Conservation (phyloP, 2,113 vertebrate species). For the Burhinus bistriatus region DNA sequence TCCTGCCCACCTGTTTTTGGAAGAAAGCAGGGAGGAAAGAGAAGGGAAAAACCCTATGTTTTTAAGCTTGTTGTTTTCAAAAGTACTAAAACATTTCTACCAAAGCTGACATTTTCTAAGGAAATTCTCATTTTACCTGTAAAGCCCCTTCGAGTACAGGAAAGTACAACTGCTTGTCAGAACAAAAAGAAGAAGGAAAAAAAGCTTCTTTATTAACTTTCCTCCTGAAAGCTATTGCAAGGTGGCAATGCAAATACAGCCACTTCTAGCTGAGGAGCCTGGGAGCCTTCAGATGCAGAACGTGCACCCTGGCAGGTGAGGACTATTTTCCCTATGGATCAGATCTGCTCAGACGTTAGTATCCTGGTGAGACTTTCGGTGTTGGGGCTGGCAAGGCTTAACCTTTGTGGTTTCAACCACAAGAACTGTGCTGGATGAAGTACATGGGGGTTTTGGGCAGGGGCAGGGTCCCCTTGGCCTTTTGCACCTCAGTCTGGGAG, state of each 20-base stretch:
- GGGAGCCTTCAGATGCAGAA: background rate
- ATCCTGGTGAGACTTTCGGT: background rate
- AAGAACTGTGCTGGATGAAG: background rate
- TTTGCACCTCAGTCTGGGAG: background rate
- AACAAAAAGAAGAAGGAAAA: background rate
- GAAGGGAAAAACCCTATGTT: background rate
- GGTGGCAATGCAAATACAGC: background rate
- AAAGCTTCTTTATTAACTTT: background rate
- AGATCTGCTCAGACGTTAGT: background rate
- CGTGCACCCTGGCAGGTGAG: background rate
- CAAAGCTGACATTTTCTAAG: background rate
- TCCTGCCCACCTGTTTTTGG: background rate
- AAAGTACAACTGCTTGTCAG: background rate
- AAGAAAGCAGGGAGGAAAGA: background rate
- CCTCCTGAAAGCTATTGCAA: background rate
- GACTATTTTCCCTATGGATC: background rate
- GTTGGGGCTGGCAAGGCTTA: background rate
- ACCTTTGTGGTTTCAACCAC: background rate
- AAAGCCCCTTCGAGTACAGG: background rate
- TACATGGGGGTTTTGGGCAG: background rate
- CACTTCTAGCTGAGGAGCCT: background rate
- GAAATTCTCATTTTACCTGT: constrained; percentile 1
- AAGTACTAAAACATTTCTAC: background rate
- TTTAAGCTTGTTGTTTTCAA: background rate
- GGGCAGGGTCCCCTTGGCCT: background rate